Conservation (phyloP, 2,113 vertebrate species). For the Chloroceryle aenea region DNA sequence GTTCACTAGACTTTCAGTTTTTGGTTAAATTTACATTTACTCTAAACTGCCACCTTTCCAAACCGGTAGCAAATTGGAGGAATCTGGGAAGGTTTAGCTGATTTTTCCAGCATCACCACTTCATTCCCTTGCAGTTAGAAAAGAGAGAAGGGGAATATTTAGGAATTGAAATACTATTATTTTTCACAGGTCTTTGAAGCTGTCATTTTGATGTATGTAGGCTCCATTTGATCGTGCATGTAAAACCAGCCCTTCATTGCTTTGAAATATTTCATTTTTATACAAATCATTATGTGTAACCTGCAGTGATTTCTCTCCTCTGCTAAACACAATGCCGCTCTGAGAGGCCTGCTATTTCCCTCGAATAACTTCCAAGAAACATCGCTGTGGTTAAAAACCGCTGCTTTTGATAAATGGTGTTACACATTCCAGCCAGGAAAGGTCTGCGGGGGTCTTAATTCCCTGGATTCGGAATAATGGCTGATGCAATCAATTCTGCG, state of each 20-base stretch:
- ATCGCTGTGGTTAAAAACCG: not conserved
- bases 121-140: not conserved
- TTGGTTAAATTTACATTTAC: not conserved
- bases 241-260: constrained; percentile 11
- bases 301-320: not conserved
- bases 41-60: not conserved
- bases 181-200: constrained; percentile 26
- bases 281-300: not conserved
- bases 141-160: not conserved
- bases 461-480: not conserved
- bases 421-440: not conserved
- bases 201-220: constrained; percentile 10
- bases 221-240: constrained; percentile 18
- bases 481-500: not conserved
- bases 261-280: not conserved
- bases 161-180: constrained; percentile 5
- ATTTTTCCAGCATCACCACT: not conserved
- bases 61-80: not conserved
- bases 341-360: not conserved
- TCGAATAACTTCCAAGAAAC: not conserved
- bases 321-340: not conserved
- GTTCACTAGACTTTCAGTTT: not conserved
- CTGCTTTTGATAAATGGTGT: not conserved
- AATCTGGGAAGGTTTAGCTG: not conserved
- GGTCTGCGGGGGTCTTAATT: not conserved